These are phyloP conservation scores for Tympanuchus pallidicinctus DNA, from an alignment of 2,113 vertebrate genomes.

Conservation along the genomic window DNA sequence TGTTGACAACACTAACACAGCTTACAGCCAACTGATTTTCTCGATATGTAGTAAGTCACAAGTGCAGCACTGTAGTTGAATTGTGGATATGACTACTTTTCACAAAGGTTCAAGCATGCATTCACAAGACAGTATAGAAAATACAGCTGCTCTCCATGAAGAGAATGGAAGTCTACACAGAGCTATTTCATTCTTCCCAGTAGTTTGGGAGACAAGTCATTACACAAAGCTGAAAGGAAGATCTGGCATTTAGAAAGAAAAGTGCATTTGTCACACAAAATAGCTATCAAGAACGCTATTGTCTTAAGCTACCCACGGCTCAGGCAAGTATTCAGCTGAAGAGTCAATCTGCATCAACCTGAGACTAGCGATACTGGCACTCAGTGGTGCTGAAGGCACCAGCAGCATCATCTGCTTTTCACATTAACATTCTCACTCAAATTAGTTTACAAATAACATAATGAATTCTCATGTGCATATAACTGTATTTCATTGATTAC, in stretches of 20 bases:
- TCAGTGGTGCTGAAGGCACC: slow-evolving; percentile 68
- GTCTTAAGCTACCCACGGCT: slow-evolving; percentile 37
- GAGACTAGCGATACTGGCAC: slow-evolving; percentile 68
- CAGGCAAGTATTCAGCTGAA: slow-evolving; percentile 40
- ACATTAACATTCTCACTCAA: slow-evolving; percentile 39
- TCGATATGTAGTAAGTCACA: neutral
- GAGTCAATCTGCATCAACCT: slow-evolving; percentile 72
- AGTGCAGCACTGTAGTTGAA: neutral
- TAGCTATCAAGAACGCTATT: slow-evolving; percentile 69
- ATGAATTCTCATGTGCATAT: slow-evolving; percentile 32
- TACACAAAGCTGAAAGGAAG: slow-evolving; percentile 58
- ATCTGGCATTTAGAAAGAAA: slow-evolving; percentile 60
- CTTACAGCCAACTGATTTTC: neutral
- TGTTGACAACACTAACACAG: neutral
- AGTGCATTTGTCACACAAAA: slow-evolving; percentile 59
- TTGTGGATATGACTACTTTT: neutral
- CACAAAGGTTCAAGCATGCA: neutral
- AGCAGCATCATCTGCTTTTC: slow-evolving; percentile 60
- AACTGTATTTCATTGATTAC: slow-evolving; percentile 48
- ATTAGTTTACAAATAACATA: slow-evolving; percentile 25
- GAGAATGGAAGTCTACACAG: slow-evolving; percentile 25
- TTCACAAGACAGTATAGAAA: neutral
- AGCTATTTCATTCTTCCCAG: slow-evolving; percentile 59
- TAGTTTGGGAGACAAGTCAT: slow-evolving; percentile 48
- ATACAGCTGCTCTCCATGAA: slow-evolving; percentile 40